Base-by-base conservation (phyloP, 2,113 vertebrate species). In the Alexandromys fortis region DNA sequence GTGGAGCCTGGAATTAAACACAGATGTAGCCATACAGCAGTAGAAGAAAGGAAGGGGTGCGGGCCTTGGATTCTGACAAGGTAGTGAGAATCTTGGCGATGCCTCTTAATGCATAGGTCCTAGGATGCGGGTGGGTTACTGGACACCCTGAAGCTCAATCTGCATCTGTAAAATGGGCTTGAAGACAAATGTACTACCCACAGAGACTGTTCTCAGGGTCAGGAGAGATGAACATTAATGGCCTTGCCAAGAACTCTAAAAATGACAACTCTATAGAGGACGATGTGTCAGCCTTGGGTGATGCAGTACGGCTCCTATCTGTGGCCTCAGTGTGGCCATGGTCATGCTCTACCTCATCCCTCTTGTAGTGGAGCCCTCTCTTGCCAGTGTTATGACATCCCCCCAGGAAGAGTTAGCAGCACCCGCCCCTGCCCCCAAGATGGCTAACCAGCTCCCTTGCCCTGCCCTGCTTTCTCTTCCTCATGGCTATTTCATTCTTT, bases 11-110 rank as follows among this genome's bases (percentile, higher is more conserved):
- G 2, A 30, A 79, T 42, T 81, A 45, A 86, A 21, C 1, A 10
- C 0, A 0, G 58, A 38, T 21, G 52, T 28, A 55, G 47, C 49
- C 33, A 21, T 3, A 4, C 4, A 5, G 1, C 3, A 13, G 28
- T 52, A 28, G 17, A 58, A 86, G 26, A 42, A 17, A 55, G 21
- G 11, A 35, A 28, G 13, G 10, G 49, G 12, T 4, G 22, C 28
- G 63, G 28, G 72, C 42, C 75, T 38, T 45, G 81, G 58, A 13
- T 33, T 63, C 83, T 30, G 49, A 79, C 0, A 11, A 5, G 21
- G 4, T 11, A 35, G 12, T 21, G 58, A n/a, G 70, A 92, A 38
- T 30, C 55, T 76, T 6, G n/a, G 38, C 30, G 17, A 22, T 33
- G 88, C 33, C 65, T 26, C 12, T 47, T 75, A 7, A 0, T 52